phyloP scores from a whole-genome alignment of 2,113 vertebrate genomes.

The Pipra filicauda region DNA sequence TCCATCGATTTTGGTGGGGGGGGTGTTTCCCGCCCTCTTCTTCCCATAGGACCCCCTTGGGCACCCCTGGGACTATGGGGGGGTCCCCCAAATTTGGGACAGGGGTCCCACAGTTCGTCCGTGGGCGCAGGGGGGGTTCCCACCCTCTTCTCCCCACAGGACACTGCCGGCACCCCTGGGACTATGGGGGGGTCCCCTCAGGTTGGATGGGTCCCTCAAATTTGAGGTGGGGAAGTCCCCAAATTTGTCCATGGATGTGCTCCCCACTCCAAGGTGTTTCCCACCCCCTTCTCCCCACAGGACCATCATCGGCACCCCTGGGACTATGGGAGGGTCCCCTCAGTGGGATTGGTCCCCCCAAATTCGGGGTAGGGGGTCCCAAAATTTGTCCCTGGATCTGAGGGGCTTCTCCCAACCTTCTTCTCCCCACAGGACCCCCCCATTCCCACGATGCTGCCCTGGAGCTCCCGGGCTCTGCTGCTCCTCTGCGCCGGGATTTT shows the following conservation, averaged over 20 bases:
- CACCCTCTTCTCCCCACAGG: too few relatives aligned
- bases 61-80: too few relatives aligned
- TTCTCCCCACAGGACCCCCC: background rate
- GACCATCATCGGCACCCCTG: too few relatives aligned
- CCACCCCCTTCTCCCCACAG: background rate
- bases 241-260: too few relatives aligned
- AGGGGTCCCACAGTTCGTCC: background rate
- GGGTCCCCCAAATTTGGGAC: too few relatives aligned
- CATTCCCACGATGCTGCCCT: background rate
- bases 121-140: background rate
- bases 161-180: background rate
- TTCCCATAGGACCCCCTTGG: too few relatives aligned
- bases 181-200: background rate
- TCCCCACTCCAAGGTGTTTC: too few relatives aligned
- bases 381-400: background rate
- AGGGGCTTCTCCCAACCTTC: background rate
- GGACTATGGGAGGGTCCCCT: background rate
- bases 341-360: too few relatives aligned
- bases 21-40: too few relatives aligned
- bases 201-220: too few relatives aligned
- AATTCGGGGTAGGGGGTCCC: background rate
- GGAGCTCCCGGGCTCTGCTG: background rate
- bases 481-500: background rate
- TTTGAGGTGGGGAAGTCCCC: too few relatives aligned
- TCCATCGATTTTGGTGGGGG: too few relatives aligned